A percentile compares a stretch with the other conserved stretches of the same genome.
Evolutionary conservation across 1,140 invertebrate genomes (phyloP).

Genomic region (Acromyrmex echinatior): DNA sequence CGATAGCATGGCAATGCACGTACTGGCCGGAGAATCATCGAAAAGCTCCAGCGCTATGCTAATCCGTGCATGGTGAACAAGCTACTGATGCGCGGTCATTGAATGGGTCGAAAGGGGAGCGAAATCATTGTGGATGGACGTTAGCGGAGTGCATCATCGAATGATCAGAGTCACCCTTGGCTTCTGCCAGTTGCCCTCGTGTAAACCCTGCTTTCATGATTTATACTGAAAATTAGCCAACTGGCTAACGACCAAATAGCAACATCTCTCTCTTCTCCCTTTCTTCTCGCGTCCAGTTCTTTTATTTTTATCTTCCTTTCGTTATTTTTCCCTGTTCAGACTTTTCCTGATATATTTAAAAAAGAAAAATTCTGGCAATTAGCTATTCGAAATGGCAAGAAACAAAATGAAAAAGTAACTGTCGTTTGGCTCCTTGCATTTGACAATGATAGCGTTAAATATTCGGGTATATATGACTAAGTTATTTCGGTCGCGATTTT

Average conservation of each 20-base stretch:
- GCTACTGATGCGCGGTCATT: conserved; percentile 83
- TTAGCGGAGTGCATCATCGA: conserved; percentile 84
- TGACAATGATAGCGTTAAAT: neutral
- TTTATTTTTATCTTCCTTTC: conserved; percentile 26
- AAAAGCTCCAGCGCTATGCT: conserved; percentile 79
- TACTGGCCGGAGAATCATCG: conserved; percentile 82
- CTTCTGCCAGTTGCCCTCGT: conserved; percentile 69
- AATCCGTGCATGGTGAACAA: conserved; percentile 71
- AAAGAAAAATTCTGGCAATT: neutral
- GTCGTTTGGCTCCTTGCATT: conserved; percentile 58
- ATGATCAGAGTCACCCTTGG: conserved; percentile 81
- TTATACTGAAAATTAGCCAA: conserved; percentile 87
- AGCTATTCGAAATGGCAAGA: neutral
- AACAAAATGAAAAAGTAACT: neutral
- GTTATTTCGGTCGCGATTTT: conserved; percentile 2
- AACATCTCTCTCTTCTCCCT: conserved; percentile 69
- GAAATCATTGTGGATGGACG: conserved; percentile 84
- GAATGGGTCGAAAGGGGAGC: conserved; percentile 84
- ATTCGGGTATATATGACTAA: neutral
- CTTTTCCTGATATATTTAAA: neutral
- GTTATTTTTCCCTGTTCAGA: conserved; percentile 28
- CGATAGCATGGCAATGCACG: conserved; percentile 63
- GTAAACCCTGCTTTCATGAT: conserved; percentile 83
- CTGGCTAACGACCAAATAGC: conserved; percentile 86
- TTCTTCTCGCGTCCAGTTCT: conserved; percentile 48